Evolutionary conservation across 2,797 vertebrate genomes (phyloP).

Genomic region (Propithecus deckenii): DNA sequence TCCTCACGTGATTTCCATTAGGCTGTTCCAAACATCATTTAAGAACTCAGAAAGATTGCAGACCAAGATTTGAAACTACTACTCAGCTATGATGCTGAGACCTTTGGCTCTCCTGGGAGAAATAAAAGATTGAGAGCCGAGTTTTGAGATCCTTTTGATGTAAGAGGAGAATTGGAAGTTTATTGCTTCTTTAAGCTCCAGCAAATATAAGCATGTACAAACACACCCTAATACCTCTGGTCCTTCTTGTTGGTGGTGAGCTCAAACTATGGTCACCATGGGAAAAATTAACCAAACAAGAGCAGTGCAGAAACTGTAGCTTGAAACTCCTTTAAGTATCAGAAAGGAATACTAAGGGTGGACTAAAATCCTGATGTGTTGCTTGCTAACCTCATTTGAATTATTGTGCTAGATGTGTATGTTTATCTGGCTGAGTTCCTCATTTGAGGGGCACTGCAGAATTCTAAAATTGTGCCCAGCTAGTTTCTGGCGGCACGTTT

Average conservation of each 20-base stretch:
- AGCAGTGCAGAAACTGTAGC: neutral
- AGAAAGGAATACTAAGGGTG: neutral
- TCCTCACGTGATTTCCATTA: conserved; percentile 63
- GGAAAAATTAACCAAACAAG: neutral
- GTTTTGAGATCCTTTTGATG: conserved; percentile 5
- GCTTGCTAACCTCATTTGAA: neutral
- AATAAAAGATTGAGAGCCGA: conserved; percentile 30
- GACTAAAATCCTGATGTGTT: conserved; percentile 4
- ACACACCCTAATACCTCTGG: neutral
- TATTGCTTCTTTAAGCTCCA: conserved; percentile 2
- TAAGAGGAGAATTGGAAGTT: neutral
- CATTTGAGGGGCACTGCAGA: conserved; percentile 22
- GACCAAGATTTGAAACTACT: conserved; percentile 40
- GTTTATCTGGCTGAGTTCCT: conserved; percentile 39
- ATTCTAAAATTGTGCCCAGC: neutral
- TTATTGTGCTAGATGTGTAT: neutral
- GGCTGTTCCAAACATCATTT: conserved; percentile 56
- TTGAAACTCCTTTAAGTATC: neutral
- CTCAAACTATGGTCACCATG: neutral
- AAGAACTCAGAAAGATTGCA: conserved; percentile 49
- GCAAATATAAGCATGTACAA: conserved; percentile 10
- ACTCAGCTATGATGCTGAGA: conserved; percentile 1
- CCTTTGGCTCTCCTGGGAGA: conserved; percentile 39
- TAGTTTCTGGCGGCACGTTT: neutral
- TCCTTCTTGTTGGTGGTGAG: neutral